Conservation (phyloP, 2,888 invertebrate species). For the Athripsodes cinereus region DNA sequence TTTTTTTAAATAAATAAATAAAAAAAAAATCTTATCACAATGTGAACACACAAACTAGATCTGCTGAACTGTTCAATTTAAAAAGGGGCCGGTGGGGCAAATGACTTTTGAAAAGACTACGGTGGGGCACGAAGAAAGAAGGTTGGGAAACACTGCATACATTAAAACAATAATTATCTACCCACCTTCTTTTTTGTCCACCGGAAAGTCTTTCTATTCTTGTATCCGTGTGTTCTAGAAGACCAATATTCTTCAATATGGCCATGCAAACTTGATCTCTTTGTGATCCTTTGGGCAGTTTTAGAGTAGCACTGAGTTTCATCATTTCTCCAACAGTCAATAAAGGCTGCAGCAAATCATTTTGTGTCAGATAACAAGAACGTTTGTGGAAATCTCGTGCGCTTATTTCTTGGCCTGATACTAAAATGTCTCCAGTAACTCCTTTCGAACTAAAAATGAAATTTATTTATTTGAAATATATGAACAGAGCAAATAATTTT, state of each 20-base stretch:
- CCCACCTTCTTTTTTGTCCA: conserved; percentile 70
- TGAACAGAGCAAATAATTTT: too few relatives aligned
- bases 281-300: conserved; percentile 52
- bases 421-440: conserved; percentile 60
- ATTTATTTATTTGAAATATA: too few relatives aligned
- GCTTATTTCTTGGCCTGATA: conserved; percentile 60
- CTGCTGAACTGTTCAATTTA: too few relatives aligned
- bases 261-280: conserved; percentile 41
- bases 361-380: conserved; percentile 80
- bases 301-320: conserved; percentile 70
- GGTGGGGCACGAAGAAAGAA: too few relatives aligned
- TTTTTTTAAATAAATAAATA: too few relatives aligned
- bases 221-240: conserved; percentile 58
- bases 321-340: conserved; percentile 70
- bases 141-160: too few relatives aligned
- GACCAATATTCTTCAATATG: conserved; percentile 58
- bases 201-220: conserved; percentile 61
- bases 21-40: too few relatives aligned
- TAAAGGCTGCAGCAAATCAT: conserved; percentile 65
- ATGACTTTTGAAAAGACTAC: too few relatives aligned
- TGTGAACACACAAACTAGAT: too few relatives aligned
- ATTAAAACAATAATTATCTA: too few relatives aligned
- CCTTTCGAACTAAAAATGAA: conserved; percentile 51
- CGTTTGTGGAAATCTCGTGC: conserved; percentile 59
- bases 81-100: too few relatives aligned